These are phyloP conservation scores for Eupithecia vulgata DNA, from an alignment of 2,888 invertebrate genomes.

Conservation along the genomic window DNA sequence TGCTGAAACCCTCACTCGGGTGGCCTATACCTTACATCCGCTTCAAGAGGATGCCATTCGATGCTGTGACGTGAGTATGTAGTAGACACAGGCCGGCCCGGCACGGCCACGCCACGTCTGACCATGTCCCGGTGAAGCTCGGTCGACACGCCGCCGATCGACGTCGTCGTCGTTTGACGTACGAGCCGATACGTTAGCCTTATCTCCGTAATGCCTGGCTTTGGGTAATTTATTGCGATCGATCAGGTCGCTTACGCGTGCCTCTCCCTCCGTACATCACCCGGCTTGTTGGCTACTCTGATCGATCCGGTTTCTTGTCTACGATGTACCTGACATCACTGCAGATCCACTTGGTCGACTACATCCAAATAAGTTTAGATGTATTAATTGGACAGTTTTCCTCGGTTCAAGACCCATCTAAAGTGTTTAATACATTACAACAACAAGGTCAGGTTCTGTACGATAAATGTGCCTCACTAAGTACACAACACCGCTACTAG, in stretches of 20 bases:
- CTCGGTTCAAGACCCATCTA: background rate
- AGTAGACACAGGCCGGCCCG: too few relatives aligned
- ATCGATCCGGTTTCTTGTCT: background rate
- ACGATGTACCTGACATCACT: too few relatives aligned
- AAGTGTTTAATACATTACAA: too few relatives aligned
- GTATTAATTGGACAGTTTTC: background rate
- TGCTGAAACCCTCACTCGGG: too few relatives aligned
- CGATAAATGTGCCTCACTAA: too few relatives aligned
- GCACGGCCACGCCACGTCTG: too few relatives aligned
- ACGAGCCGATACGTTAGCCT: constrained; percentile 30
- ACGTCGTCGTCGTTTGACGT: constrained; percentile 14
- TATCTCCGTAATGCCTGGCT: constrained; percentile 27
- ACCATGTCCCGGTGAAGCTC: background rate
- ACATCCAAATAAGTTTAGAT: background rate
- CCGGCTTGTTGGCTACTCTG: background rate
- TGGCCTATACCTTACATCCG: too few relatives aligned
- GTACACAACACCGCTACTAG: too few relatives aligned
- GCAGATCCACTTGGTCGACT: too few relatives aligned
- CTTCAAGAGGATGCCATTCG: background rate
- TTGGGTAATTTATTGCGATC: constrained; percentile 29
- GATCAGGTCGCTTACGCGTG: constrained; percentile 21
- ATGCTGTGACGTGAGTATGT: too few relatives aligned
- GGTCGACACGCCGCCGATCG: too few relatives aligned
- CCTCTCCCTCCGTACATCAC: constrained; percentile 14
- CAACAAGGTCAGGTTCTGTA: too few relatives aligned